These are phyloP conservation scores for Periophthalmodon schlosseri DNA, from an alignment of 2,113 vertebrate species.

Conservation along the genomic window DNA sequence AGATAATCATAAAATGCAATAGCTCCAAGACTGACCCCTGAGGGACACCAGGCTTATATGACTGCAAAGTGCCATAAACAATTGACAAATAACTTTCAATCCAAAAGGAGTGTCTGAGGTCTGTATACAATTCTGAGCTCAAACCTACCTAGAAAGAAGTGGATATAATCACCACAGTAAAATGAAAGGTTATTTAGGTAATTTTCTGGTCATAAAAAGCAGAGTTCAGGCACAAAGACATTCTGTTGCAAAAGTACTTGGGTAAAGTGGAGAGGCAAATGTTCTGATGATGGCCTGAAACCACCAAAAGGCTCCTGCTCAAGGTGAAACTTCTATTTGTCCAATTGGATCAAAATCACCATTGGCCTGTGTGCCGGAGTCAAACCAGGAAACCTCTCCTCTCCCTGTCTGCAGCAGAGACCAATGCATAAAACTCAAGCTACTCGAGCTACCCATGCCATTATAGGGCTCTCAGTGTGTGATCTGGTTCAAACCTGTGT, in stretches of 20 bases:
- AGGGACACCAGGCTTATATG: not conserved
- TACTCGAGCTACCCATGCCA: slow-evolving; percentile 16
- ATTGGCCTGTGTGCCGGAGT: slow-evolving; percentile 26
- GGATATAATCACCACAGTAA: not conserved
- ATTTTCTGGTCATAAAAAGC: not conserved
- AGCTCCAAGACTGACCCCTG: not conserved
- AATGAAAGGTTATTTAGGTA: not conserved
- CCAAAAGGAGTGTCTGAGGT: too few relatives aligned
- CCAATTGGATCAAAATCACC: slow-evolving; percentile 16
- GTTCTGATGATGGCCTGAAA: slow-evolving; percentile 4
- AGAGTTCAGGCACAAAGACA: not conserved
- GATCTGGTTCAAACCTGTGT: slow-evolving; percentile 19
- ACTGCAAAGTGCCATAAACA: too few relatives aligned
- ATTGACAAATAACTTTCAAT: too few relatives aligned
- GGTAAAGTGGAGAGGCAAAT: not conserved
- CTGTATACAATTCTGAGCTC: not conserved
- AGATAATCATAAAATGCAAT: not conserved
- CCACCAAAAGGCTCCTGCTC: slow-evolving; percentile 17
- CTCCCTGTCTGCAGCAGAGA: not conserved
- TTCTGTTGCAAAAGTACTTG: not conserved
- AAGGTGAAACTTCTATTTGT: slow-evolving; percentile 6
- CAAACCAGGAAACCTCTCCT: slow-evolving; percentile 12
- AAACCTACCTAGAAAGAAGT: not conserved
- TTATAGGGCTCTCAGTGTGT: slow-evolving; percentile 20
- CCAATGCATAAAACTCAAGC: slow-evolving; percentile 25